A percentile compares a stretch with the other conserved stretches of the same genome.
These are phyloP conservation scores for Sminthurinus signatus DNA, from an alignment of 1,140 invertebrate genomes.

Conservation along the genomic window DNA sequence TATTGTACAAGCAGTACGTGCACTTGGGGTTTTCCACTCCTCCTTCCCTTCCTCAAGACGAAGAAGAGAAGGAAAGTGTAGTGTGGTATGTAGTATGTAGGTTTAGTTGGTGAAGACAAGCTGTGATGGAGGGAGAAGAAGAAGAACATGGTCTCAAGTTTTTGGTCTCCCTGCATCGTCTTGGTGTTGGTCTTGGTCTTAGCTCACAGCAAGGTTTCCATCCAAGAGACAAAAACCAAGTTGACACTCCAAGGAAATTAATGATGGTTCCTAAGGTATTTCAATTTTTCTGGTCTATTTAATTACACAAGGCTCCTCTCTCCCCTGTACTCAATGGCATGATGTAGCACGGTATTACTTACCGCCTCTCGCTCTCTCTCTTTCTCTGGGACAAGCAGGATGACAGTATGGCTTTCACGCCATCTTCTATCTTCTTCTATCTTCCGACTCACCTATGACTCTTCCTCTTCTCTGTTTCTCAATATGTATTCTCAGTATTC, in stretches of 20 bases:
- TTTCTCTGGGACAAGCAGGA: not conserved
- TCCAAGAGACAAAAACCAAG: conserved; percentile 25
- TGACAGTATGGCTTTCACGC: not conserved
- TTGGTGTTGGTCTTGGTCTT: no score
- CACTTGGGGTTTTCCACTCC: not conserved
- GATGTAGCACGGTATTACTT: conserved; percentile 10
- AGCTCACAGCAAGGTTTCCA: conserved; percentile 19
- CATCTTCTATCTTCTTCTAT: not conserved
- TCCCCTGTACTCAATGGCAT: conserved; percentile 16
- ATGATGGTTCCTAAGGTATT: conserved; percentile 27
- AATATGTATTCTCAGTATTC: not conserved
- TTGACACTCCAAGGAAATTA: conserved; percentile 35
- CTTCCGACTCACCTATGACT: not conserved
- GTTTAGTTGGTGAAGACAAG: not conserved
- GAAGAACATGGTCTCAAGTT: no score
- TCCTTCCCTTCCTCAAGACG: not conserved
- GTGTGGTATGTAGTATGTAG: not conserved
- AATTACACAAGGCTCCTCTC: conserved; percentile 27
- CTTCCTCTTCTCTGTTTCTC: not conserved
- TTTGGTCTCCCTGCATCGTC: no score
- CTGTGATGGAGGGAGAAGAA: not conserved
- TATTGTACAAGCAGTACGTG: not conserved
- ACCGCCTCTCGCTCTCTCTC: not conserved
- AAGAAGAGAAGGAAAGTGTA: not conserved
- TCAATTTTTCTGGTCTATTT: conserved; percentile 36